These are phyloP conservation scores for Holothuria scabra DNA, from an alignment of 53 echinoderm and acorn worm genomes.

Conservation along the genomic window DNA sequence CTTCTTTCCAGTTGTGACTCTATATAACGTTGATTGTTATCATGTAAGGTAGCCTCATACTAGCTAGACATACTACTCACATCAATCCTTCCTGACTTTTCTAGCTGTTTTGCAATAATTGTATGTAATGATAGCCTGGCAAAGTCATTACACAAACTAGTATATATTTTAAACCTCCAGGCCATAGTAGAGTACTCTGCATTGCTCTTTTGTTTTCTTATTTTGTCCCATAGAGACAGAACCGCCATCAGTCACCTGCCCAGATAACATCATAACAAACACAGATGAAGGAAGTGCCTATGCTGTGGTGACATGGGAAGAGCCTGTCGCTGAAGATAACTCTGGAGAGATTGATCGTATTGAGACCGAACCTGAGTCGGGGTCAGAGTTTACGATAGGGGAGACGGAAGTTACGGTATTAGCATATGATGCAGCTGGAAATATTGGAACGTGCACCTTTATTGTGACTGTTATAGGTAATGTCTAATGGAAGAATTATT, in stretches of 20 bases:
- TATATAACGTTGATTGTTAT: too few relatives aligned
- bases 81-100: too few relatives aligned
- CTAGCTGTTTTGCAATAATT: too few relatives aligned
- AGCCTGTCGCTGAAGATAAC: background rate
- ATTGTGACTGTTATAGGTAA: constrained; percentile 1
- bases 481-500: background rate
- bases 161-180: too few relatives aligned
- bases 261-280: background rate
- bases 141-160: too few relatives aligned
- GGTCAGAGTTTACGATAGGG: constrained; percentile 8
- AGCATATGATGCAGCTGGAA: background rate
- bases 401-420: background rate
- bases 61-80: too few relatives aligned
- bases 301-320: background rate
- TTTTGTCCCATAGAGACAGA: background rate
- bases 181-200: too few relatives aligned
- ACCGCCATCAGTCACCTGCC: constrained; percentile 3
- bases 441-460: constrained; percentile 16
- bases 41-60: too few relatives aligned
- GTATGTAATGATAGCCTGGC: too few relatives aligned
- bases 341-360: background rate
- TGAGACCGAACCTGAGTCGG: background rate
- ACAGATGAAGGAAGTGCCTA: background rate
- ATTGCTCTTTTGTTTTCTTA: too few relatives aligned
- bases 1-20: too few relatives aligned